Conservation (phyloP, 2,113 vertebrate species). For the Laticauda laticaudata region DNA sequence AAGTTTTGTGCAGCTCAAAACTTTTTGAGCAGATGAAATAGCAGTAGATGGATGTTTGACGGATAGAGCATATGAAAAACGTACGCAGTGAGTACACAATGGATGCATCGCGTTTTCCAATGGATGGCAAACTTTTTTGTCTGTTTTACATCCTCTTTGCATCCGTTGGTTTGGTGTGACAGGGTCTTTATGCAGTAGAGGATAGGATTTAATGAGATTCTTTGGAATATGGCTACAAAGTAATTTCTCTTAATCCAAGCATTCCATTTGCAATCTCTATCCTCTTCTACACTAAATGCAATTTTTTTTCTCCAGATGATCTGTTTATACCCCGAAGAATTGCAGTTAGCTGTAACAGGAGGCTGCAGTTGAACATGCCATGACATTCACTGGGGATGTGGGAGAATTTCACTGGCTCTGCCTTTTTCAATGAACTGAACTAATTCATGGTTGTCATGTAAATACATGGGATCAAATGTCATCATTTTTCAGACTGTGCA, state of each 20-base stretch:
- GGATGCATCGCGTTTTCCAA: no score
- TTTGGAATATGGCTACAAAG: neutral
- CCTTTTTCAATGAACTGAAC: neutral
- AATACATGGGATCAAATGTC: neutral
- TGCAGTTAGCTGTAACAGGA: neutral
- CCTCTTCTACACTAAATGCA: neutral
- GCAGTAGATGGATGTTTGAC: no score
- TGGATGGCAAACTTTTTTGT: no score
- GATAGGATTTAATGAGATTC: neutral
- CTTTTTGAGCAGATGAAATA: no score
- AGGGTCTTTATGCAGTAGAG: neutral
- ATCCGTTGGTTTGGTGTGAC: no score
- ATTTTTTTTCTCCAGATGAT: neutral
- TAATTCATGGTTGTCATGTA: neutral
- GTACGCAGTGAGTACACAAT: no score
- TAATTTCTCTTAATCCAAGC: neutral
- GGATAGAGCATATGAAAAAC: no score
- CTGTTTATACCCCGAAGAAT: neutral
- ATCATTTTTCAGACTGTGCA: neutral
- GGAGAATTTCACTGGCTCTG: neutral
- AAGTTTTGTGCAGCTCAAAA: no score
- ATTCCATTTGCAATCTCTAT: neutral
- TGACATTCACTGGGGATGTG: neutral
- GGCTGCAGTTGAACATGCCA: neutral
- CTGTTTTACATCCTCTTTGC: no score